These are phyloP conservation scores for Bovichtus variegatus DNA, from an alignment of 2,797 vertebrate genomes.

Conservation along the genomic window DNA sequence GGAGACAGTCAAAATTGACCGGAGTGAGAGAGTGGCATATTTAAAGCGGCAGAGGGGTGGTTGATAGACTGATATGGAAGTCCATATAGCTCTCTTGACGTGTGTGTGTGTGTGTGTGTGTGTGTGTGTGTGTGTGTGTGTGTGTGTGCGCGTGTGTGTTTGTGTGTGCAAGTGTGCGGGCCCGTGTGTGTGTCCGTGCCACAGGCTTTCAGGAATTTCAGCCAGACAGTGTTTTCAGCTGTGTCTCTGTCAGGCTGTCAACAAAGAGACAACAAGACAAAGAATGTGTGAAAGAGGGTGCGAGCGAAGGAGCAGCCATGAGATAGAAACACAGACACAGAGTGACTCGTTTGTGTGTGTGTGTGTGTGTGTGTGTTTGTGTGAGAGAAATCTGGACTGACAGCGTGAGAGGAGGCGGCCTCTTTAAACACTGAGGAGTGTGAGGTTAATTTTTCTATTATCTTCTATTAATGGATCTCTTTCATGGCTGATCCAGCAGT, in stretches of 20 bases:
- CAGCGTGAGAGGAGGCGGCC: conserved; percentile 20
- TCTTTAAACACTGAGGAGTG: conserved; percentile 42
- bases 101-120: neutral
- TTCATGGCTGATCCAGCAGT: conserved; percentile 50
- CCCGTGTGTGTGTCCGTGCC: neutral
- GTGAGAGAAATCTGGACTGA: conserved; percentile 32
- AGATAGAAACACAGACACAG: conserved; percentile 32
- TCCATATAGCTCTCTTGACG: conserved; percentile 19
- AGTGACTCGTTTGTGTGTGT: too few relatives aligned
- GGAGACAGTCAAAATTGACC: conserved; percentile 29
- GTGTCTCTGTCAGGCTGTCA: conserved; percentile 57
- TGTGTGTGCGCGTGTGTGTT: neutral
- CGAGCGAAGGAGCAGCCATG: conserved; percentile 20
- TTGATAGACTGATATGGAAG: conserved; percentile 39
- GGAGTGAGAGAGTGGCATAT: conserved; percentile 46
- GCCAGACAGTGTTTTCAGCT: conserved; percentile 40
- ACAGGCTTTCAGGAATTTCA: conserved; percentile 13
- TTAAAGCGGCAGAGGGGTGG: conserved; percentile 35
- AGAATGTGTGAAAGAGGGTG: conserved; percentile 56
- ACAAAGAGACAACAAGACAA: conserved; percentile 55
- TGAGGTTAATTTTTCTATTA: conserved; percentile 57
- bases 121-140: neutral
- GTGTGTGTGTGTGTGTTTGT: too few relatives aligned
- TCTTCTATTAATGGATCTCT: conserved; percentile 49
- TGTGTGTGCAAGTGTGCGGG: neutral